A percentile compares a stretch with the other conserved stretches of the same genome.
Evolutionary conservation across 2,113 vertebrate genomes (phyloP).

Genomic region (Mustelus asterias): DNA sequence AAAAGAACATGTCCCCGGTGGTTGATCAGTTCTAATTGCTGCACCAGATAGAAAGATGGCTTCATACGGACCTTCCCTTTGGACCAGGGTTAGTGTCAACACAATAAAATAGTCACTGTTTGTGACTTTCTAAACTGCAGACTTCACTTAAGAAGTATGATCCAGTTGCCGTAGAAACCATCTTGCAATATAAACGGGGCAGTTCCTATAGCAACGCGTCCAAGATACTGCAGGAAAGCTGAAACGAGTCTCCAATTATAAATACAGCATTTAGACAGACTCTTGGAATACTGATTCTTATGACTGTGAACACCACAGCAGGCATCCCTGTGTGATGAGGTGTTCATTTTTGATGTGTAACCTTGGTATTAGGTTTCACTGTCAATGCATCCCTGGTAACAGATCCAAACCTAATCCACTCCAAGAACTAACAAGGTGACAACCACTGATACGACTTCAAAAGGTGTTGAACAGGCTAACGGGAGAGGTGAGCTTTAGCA

Average conservation of each 20-base stretch:
- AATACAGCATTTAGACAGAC: neutral
- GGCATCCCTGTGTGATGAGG: neutral
- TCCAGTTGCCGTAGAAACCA: constrained; percentile 23
- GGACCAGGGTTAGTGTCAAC: neutral
- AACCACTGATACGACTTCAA: neutral
- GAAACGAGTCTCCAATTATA: neutral
- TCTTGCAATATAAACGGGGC: neutral
- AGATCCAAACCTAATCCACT: neutral
- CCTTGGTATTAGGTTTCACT: neutral
- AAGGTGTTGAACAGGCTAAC: neutral
- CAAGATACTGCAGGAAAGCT: neutral
- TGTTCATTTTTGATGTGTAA: constrained; percentile 9
- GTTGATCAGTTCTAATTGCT: neutral
- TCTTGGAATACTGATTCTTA: constrained; percentile 20
- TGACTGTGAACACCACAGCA: neutral
- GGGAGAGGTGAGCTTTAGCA: neutral
- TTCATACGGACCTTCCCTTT: neutral
- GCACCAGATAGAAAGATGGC: neutral
- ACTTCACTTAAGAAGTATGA: constrained; percentile 6
- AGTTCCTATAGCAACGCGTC: neutral
- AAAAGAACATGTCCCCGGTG: neutral
- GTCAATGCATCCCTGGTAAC: neutral
- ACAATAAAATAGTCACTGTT: neutral
- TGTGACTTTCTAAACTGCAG: neutral
- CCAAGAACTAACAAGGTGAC: neutral